phyloP scores from a whole-genome alignment of 1,140 invertebrate species.

The Mya arenaria region DNA sequence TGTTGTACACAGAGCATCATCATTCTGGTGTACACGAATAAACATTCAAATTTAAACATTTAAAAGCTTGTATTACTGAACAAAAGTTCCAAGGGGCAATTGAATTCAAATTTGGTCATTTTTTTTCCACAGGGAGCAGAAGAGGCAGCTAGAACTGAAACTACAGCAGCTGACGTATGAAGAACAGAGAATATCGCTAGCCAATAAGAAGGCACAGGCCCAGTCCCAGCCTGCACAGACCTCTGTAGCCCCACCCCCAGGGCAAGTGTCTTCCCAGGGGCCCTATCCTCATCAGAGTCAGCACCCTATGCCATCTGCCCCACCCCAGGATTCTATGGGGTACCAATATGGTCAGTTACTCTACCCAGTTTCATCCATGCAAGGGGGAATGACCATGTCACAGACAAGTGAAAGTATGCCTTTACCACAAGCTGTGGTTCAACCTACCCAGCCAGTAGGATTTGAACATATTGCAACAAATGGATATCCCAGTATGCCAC shows the following conservation, averaged over 20 bases:
- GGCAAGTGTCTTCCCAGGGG: not conserved
- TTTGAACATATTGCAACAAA: not conserved
- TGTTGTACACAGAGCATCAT: too few species aligned
- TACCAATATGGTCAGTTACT: not conserved
- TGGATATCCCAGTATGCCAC: not conserved
- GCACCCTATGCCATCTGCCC: not conserved
- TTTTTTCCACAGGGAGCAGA: constrained; percentile 62
- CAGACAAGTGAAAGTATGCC: too few species aligned
- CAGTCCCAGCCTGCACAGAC: not conserved
- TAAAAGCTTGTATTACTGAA: too few species aligned
- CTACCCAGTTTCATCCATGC: not conserved
- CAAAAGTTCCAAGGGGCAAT: too few species aligned
- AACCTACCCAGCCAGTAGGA: not conserved
- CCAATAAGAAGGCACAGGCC: not conserved
- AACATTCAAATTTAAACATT: too few species aligned
- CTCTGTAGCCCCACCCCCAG: not conserved
- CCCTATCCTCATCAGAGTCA: not conserved
- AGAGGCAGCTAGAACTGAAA: constrained; percentile 63
- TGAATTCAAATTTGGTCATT: too few species aligned
- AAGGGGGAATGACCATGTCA: too few species aligned
- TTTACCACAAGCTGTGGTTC: too few species aligned
- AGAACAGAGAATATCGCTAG: constrained; percentile 40
- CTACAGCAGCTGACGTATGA: constrained; percentile 60
- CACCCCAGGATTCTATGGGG: not conserved
- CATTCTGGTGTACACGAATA: too few species aligned